A percentile compares a stretch with the other conserved stretches of the same genome.
Conservation (phyloP, 2,888 invertebrate genomes). For the Sturmia bella region DNA sequence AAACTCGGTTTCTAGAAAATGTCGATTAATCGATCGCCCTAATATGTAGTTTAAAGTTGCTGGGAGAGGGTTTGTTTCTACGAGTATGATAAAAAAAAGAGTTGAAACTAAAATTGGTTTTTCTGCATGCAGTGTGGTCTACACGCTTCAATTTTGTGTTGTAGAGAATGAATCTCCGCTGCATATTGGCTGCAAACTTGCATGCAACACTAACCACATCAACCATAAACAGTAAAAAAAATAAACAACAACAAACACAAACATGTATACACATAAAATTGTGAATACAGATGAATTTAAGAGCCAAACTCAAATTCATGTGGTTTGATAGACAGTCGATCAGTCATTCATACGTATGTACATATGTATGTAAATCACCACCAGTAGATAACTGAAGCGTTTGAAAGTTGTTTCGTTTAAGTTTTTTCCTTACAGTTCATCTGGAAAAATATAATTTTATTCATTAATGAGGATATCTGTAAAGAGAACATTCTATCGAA, state of each 20-base stretch:
- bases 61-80: too few relatives aligned
- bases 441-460: constrained; percentile 4
- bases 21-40: background rate
- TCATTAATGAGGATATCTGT: too few relatives aligned
- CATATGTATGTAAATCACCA: constrained; percentile 45
- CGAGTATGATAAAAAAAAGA: constrained; percentile 2
- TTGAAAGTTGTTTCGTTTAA: constrained; percentile 48
- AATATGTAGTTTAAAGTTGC: background rate
- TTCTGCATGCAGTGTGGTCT: constrained; percentile 50
- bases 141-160: constrained; percentile 32
- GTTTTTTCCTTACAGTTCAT: constrained; percentile 2
- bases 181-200: constrained; percentile 38
- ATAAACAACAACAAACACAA: constrained; percentile 10
- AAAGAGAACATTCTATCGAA: too few relatives aligned
- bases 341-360: constrained; percentile 37
- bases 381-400: constrained; percentile 64
- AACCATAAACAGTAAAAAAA: constrained; percentile 50
- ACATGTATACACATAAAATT: background rate
- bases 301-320: constrained; percentile 49
- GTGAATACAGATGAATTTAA: constrained; percentile 35
- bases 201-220: constrained; percentile 65
- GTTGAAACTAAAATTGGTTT: constrained; percentile 11
- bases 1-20: constrained; percentile 21
- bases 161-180: constrained; percentile 36
- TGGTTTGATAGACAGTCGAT: constrained; percentile 50